Evolutionary conservation across 1,140 invertebrate genomes (phyloP).

Genomic region (Hylyphantes graminicola): DNA sequence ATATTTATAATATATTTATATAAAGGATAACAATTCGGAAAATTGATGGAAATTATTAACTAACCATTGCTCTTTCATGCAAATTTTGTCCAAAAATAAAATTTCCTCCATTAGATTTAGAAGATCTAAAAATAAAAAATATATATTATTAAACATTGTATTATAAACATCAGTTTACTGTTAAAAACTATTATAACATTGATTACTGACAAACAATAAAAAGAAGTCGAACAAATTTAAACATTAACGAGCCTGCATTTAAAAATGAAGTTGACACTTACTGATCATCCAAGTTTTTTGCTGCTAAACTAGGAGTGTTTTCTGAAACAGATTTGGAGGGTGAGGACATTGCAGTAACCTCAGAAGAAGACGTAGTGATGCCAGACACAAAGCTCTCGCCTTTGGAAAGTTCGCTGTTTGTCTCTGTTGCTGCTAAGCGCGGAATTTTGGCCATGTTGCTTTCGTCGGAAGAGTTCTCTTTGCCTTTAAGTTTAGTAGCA

Average conservation of each 20-base stretch:
- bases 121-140: slow-evolving; percentile 66
- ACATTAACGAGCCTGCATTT: not conserved
- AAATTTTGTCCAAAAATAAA: slow-evolving; percentile 95
- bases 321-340: slow-evolving; percentile 19
- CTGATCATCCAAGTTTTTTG: slow-evolving; percentile 40
- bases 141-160: too few relatives aligned
- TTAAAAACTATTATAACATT: too few relatives aligned
- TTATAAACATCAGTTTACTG: too few relatives aligned
- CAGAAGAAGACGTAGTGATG: slow-evolving; percentile 5
- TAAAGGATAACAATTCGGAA: slow-evolving; percentile 46
- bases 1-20: not conserved
- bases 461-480: slow-evolving; percentile 53
- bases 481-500: slow-evolving; percentile 26
- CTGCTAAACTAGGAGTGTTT: slow-evolving; percentile 3
- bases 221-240: slow-evolving; percentile 2
- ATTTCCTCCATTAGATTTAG: slow-evolving; percentile 65
- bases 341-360: not conserved
- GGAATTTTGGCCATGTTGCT: slow-evolving; percentile 32
- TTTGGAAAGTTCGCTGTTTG: slow-evolving; percentile 50
- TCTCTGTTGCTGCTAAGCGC: slow-evolving; percentile 14
- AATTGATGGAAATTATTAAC: slow-evolving; percentile 42
- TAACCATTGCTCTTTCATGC: slow-evolving; percentile 79
- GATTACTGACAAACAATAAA: not conserved
- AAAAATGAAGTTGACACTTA: slow-evolving; percentile 18
- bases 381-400: slow-evolving; percentile 61